Base-by-base conservation (phyloP, 1,140 invertebrate species). In the Sycophaga agraensis region DNA sequence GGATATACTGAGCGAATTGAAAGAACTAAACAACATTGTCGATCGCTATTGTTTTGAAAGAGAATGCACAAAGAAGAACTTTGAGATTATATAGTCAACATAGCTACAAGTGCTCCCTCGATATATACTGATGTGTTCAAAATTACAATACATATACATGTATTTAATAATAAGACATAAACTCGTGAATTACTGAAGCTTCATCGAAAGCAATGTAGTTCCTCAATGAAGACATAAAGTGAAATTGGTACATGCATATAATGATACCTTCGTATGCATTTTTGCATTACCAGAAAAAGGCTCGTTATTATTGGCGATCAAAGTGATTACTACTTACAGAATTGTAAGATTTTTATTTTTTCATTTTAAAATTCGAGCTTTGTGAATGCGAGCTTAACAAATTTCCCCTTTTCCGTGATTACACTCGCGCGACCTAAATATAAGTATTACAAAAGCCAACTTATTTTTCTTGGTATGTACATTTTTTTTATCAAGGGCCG, bases 151-250 rank as follows among this genome's bases (percentile, higher is more conserved):
- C 17, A 51, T 51, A 51, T 49, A 49, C 9, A 19, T 19, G 22
- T 35, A 50, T 35, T 17, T 42, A 42, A 17, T 17, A 31, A 31
- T n/a, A 31, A 28, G 24, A 55, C 17, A 16, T 40, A 50, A 50
- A 22, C 35, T 39, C 16, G 2, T 45, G 42, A 34, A 42, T 50
- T 50, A 49, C 17, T 40, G 34, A 28, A 45, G 50, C 39, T 60
- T 60, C 45, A 17, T 35, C 21, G 7, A 24, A 53, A 55, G 31
- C 45, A 53, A 43, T 39, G 45, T 51, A 26, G 39, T 43, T 26
- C 45, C n/a, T 6, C 28, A 4, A 31, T 14, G 37, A 61, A 61
- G 59, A 61, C 59, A 55, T 17, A 55, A 61, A 54, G 51, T 61
- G 59, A 55, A 61, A 59, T 50, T 37, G 11, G 4, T 31, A 31